Percentiles rank a stretch among this genome's conserved stretches.
Evolutionary conservation across 1,140 invertebrate genomes (phyloP).

Genomic region (Aphis gossypii): DNA sequence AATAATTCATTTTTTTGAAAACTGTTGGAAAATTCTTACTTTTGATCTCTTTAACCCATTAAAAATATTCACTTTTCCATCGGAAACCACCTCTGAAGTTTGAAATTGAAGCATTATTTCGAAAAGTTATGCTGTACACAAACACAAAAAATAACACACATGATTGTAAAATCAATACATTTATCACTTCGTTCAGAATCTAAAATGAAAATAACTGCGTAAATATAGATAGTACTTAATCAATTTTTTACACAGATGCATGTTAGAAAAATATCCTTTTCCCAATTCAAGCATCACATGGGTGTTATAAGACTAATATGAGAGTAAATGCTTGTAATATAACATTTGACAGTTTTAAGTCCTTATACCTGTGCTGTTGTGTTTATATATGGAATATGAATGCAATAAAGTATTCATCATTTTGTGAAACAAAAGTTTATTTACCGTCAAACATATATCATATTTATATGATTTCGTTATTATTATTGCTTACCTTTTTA

Average conservation of each 20-base stretch:
- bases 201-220: too few relatives aligned
- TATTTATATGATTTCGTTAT: neutral
- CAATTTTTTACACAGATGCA: neutral
- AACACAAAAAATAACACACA: too few relatives aligned
- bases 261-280: neutral
- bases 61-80: too few relatives aligned
- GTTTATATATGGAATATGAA: neutral
- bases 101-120: too few relatives aligned
- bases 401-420: neutral
- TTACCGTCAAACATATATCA: neutral
- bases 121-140: too few relatives aligned
- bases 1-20: too few relatives aligned
- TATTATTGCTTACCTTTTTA: neutral
- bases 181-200: too few relatives aligned
- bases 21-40: too few relatives aligned
- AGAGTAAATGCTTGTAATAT: neutral
- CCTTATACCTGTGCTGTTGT: neutral
- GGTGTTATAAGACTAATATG: neutral
- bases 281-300: neutral
- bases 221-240: neutral
- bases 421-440: neutral
- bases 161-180: too few relatives aligned
- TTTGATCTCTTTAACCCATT: too few relatives aligned
- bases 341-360: neutral
- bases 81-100: too few relatives aligned